Evolutionary conservation across 2,113 vertebrate species (phyloP).

Genomic region (Cygnus buccinator): DNA sequence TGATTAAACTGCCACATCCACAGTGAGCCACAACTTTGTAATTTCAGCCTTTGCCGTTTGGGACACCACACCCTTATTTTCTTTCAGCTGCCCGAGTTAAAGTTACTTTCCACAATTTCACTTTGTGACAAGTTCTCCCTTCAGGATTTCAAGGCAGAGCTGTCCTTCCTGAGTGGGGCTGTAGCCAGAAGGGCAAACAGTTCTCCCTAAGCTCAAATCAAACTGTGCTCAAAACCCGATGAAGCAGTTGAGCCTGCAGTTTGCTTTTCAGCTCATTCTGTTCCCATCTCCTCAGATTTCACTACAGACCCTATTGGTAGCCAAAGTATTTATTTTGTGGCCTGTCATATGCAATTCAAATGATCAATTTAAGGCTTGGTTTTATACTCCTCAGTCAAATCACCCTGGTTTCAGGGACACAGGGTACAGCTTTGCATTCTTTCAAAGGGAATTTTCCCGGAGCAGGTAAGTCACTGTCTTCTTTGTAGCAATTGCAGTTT

Average conservation of each 20-base stretch:
- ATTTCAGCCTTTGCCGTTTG: neutral
- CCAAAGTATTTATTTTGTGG: conserved; percentile 10
- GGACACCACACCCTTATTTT: neutral
- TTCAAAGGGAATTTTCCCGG: neutral
- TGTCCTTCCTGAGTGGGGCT: neutral
- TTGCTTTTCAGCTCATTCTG: neutral
- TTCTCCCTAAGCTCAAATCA: conserved; percentile 20
- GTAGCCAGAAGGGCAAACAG: conserved; percentile 10
- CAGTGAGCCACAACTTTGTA: neutral
- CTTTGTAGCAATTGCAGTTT: neutral
- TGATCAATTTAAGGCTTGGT: neutral
- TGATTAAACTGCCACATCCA: neutral
- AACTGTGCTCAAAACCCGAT: neutral
- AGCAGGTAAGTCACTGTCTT: conserved; percentile 2
- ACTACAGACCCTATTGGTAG: neutral
- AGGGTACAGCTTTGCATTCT: neutral
- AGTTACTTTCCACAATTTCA: neutral
- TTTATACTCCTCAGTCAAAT: neutral
- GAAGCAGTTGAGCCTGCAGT: conserved; percentile 6
- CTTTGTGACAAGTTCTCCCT: neutral
- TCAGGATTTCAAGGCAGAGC: neutral
- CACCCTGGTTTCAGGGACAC: neutral
- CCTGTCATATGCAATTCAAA: neutral
- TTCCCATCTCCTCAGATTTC: neutral
- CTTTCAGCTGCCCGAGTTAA: neutral